A percentile compares a stretch with the other conserved stretches of the same genome.
Evolutionary conservation across 37 sponge, comb jelly and placozoan genomes (phyloP).

Genomic region (Petrosia ficiformis): DNA sequence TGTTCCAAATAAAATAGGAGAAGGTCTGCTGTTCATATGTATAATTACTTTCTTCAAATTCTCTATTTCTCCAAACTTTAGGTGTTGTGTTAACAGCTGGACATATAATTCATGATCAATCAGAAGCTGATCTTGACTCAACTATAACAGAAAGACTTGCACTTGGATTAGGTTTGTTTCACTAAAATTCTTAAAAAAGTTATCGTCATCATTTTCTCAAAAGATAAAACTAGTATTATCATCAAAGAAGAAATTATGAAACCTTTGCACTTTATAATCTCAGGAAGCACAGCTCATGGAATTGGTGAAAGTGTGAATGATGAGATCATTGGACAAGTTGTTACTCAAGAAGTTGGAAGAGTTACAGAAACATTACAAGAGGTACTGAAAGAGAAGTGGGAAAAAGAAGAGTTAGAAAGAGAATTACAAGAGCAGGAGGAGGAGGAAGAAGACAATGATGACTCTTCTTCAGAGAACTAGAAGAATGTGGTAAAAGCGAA

Average conservation of each 20-base stretch:
- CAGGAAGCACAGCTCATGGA: not conserved
- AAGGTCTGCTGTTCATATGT: not conserved
- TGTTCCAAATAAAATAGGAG: not conserved
- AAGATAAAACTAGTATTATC: no score
- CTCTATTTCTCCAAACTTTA: not conserved
- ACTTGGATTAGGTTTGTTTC: constrained; percentile 1
- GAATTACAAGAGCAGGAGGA: no score
- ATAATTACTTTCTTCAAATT: not conserved
- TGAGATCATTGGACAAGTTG: not conserved
- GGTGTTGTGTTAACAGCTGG: not conserved
- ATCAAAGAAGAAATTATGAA: no score
- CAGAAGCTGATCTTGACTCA: not conserved
- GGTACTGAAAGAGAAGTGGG: not conserved
- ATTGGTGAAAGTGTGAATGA: not conserved
- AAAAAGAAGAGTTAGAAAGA: not conserved
- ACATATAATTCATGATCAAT: not conserved
- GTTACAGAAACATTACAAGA: not conserved
- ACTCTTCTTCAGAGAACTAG: no score
- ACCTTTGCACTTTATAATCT: no score
- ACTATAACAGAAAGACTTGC: constrained; percentile 4
- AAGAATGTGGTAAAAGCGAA: no score
- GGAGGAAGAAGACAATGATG: no score
- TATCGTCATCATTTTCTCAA: no score
- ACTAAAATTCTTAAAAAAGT: not conserved
- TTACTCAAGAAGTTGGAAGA: not conserved